Percentiles rank a stretch among this genome's conserved stretches.
phyloP scores from a whole-genome alignment of 2,113 vertebrate species.

The Eretmochelys imbricata region DNA sequence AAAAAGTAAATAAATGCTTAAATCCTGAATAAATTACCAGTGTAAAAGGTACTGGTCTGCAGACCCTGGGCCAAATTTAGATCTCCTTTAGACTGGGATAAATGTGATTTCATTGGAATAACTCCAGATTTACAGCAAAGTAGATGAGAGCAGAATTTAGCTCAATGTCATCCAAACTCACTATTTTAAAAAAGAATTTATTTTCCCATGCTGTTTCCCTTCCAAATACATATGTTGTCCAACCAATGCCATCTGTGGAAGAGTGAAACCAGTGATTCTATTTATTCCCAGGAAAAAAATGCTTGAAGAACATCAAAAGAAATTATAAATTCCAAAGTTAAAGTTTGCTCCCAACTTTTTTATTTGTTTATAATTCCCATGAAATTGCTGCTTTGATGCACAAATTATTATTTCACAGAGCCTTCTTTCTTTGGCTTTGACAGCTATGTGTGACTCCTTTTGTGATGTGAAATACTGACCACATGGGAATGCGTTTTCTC shows the following conservation, averaged over 20 bases:
- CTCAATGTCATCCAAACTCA: neutral
- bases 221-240: conserved; percentile 1
- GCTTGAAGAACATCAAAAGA: neutral
- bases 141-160: neutral
- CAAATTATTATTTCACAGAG: conserved; percentile 10
- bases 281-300: neutral
- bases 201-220: neutral
- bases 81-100: neutral
- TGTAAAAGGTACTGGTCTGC: neutral
- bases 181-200: neutral
- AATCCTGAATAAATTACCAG: conserved; percentile 7
- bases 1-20: neutral
- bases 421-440: neutral
- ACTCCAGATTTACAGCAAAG: neutral
- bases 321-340: neutral
- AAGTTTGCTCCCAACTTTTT: neutral
- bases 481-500: conserved; percentile 4
- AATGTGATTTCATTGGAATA: neutral
- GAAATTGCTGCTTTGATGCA: neutral
- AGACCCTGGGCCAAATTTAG: neutral
- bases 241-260: neutral
- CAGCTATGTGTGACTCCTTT: neutral
- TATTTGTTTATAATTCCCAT: conserved; percentile 3
- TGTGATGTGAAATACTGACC: conserved; percentile 50
- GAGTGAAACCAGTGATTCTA: neutral